Percentiles rank a stretch among this genome's conserved stretches.
Conservation (phyloP, 2,888 invertebrate genomes). For the Bedellia somnulentella region DNA sequence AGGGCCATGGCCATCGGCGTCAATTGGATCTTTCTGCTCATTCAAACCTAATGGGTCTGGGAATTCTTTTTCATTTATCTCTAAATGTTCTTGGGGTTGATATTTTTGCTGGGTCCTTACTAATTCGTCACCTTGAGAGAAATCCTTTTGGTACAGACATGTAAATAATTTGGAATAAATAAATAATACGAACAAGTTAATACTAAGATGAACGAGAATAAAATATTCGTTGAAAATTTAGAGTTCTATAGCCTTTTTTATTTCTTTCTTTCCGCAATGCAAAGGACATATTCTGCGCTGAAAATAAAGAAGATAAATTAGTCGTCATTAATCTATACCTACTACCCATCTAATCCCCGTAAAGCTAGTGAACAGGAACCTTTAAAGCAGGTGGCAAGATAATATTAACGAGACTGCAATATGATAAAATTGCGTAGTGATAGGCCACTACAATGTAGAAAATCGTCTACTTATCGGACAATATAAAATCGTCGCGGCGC, state of each 20-base stretch:
- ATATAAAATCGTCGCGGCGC: too few species aligned
- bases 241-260: too few species aligned
- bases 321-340: too few species aligned
- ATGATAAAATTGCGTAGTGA: too few species aligned
- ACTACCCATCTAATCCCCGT: too few species aligned
- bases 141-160: slow-evolving; percentile 51
- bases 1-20: slow-evolving; percentile 32
- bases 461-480: too few species aligned
- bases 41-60: slow-evolving; percentile 29
- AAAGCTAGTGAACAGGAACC: too few species aligned
- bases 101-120: slow-evolving; percentile 8
- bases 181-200: slow-evolving; percentile 7
- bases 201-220: too few species aligned
- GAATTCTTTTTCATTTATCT: slow-evolving; percentile 11
- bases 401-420: too few species aligned
- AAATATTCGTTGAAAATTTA: too few species aligned
- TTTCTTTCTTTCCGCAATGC: slow-evolving; percentile 3
- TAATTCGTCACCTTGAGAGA: slow-evolving; percentile 4
- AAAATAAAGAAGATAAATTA: slow-evolving; percentile 2
- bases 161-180: slow-evolving; percentile 22
- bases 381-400: too few species aligned
- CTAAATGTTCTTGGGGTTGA: slow-evolving; percentile 4
- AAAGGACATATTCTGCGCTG: not conserved
- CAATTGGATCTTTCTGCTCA: slow-evolving; percentile 27
- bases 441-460: too few species aligned